Evolutionary conservation across 2,888 invertebrate genomes (phyloP).

Genomic region (Lithophane ornitopus): DNA sequence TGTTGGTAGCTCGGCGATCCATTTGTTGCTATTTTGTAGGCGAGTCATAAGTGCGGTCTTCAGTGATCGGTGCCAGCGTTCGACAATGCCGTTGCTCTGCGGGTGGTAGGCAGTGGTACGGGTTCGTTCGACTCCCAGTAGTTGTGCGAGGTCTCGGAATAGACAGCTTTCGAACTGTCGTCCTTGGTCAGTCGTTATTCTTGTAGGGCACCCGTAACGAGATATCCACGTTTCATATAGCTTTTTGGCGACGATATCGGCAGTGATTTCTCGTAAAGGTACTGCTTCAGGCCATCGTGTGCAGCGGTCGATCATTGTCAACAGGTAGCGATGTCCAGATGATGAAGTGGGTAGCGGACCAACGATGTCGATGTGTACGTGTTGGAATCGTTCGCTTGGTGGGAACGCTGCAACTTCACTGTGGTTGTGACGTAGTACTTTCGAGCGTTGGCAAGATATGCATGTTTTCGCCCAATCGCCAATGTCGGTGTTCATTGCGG

Average conservation of each 20-base stretch:
- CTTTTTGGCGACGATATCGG: too few species aligned
- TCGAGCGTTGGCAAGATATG: not conserved
- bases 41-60: not conserved
- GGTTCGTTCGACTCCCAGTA: not conserved
- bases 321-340: not conserved
- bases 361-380: not conserved
- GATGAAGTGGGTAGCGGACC: not conserved
- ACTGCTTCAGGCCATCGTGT: not conserved
- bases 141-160: not conserved
- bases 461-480: not conserved
- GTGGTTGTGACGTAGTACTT: not conserved
- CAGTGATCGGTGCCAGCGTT: not conserved
- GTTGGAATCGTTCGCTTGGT: not conserved
- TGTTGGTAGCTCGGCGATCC: not conserved
- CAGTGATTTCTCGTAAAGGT: too few species aligned
- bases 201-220: too few species aligned
- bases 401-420: not conserved
- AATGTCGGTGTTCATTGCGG: not conserved
- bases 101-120: not conserved
- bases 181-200: not conserved
- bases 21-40: not conserved
- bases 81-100: not conserved
- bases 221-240: too few species aligned
- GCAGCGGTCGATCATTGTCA: too few species aligned
- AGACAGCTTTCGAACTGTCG: not conserved